Conservation (phyloP, 2,888 invertebrate species). For the Buathra laborator region DNA sequence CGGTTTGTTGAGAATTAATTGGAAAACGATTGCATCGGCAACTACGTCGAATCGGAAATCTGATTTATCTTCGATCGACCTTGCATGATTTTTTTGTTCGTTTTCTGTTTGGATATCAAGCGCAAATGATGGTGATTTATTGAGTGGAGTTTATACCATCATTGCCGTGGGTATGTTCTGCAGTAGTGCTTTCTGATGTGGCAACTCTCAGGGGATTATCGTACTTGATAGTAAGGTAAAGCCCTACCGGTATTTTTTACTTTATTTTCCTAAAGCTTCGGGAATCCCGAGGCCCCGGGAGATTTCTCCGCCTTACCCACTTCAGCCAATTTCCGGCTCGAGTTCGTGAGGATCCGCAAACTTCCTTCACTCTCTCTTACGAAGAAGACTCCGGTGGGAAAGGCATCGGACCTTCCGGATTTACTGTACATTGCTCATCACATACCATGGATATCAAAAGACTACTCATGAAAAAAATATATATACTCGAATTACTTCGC, state of each 20-base stretch:
- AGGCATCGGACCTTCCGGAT: constrained; percentile 22
- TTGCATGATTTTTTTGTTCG: not conserved
- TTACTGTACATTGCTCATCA: not conserved
- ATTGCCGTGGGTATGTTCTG: constrained; percentile 3
- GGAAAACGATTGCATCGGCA: no score
- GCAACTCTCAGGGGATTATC: constrained; percentile 65
- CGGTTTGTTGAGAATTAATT: no score
- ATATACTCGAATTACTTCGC: no score
- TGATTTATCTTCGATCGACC: not conserved
- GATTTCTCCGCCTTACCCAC: constrained; percentile 62
- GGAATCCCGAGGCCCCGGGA: constrained; percentile 51
- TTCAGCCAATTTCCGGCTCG: constrained; percentile 75
- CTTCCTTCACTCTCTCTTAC: constrained; percentile 33
- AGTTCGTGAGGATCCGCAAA: constrained; percentile 45
- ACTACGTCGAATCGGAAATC: no score
- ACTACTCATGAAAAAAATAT: no score
- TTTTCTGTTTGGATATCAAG: not conserved
- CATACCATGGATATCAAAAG: no score
- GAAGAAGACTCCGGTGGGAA: constrained; percentile 43
- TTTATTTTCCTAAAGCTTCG: constrained; percentile 62
- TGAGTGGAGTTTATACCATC: constrained; percentile 11
- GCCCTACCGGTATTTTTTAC: constrained; percentile 54
- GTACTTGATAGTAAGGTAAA: constrained; percentile 57
- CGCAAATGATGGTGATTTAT: constrained; percentile 13
- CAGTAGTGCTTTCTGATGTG: constrained; percentile 63